These are phyloP conservation scores for Elegia similella DNA, from an alignment of 2,888 invertebrate species.

Conservation along the genomic window DNA sequence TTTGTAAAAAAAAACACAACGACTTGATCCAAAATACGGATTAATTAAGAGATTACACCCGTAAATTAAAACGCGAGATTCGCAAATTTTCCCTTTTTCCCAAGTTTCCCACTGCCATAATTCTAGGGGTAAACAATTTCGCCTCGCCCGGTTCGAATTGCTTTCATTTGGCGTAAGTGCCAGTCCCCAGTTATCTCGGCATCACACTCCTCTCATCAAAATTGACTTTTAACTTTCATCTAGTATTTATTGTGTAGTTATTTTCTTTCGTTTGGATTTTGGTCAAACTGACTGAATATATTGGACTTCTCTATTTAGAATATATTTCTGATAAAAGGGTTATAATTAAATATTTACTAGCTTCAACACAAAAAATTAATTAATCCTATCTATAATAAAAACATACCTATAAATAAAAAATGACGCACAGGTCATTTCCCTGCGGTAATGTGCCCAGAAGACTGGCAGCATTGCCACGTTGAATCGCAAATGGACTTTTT, in stretches of 20 bases:
- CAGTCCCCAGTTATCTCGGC: slow-evolving; percentile 42
- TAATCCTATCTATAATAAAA: no score
- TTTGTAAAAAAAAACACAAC: neutral
- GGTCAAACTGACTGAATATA: no score
- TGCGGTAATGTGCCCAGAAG: no score
- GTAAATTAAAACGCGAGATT: neutral
- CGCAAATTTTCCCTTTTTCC: slow-evolving; percentile 10
- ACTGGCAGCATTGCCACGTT: no score
- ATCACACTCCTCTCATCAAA: slow-evolving; percentile 43
- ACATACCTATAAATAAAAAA: no score
- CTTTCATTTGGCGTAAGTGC: slow-evolving; percentile 45
- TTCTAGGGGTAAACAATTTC: slow-evolving; percentile 41
- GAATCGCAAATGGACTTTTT: no score
- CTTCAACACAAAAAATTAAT: no score
- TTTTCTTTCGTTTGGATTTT: no score
- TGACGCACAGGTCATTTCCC: no score
- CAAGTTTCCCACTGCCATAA: slow-evolving; percentile 32
- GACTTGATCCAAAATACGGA: neutral
- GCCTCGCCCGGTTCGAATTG: slow-evolving; percentile 42
- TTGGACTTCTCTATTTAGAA: no score
- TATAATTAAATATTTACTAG: no score
- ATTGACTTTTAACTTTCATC: slow-evolving; percentile 37
- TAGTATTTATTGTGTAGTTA: neutral
- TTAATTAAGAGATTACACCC: slow-evolving; percentile 12
- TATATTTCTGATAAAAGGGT: no score